Evolutionary conservation across 2,888 invertebrate species (phyloP).

Genomic region (Meghimatium bilineatum): DNA sequence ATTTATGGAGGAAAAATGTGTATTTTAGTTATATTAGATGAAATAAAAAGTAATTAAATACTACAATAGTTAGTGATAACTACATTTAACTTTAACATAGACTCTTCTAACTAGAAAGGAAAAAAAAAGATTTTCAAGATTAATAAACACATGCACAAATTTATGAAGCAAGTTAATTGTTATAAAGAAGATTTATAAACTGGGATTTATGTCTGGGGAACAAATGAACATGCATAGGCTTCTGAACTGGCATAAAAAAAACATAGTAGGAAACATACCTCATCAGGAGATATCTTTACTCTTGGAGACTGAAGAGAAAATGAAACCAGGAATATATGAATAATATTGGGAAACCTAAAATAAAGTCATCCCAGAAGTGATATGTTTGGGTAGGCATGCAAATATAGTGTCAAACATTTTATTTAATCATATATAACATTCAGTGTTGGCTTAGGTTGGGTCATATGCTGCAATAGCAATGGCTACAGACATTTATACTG

Average conservation of each 20-base stretch:
- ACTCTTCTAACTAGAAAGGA: background rate
- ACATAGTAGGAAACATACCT: constrained; percentile 50
- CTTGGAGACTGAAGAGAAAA: constrained; percentile 58
- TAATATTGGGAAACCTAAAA: background rate
- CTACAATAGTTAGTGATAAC: too few relatives aligned
- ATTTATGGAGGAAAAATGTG: too few relatives aligned
- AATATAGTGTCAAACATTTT: background rate
- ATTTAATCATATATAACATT: background rate
- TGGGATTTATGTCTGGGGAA: background rate
- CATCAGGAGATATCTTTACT: constrained; percentile 54
- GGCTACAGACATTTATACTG: background rate
- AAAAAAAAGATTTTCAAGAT: background rate
- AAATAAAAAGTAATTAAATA: background rate
- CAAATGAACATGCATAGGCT: background rate
- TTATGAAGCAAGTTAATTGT: background rate
- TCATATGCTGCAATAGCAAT: background rate
- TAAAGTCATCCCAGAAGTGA: background rate
- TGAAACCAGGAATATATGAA: constrained; percentile 6
- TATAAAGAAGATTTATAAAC: background rate
- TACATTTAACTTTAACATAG: background rate
- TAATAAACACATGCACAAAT: background rate
- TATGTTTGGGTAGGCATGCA: background rate
- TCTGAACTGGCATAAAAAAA: background rate
- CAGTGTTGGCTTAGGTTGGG: background rate
- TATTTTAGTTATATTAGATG: too few relatives aligned